Conservation (phyloP, 2,797 vertebrate genomes). For the Rallus crepitans region DNA sequence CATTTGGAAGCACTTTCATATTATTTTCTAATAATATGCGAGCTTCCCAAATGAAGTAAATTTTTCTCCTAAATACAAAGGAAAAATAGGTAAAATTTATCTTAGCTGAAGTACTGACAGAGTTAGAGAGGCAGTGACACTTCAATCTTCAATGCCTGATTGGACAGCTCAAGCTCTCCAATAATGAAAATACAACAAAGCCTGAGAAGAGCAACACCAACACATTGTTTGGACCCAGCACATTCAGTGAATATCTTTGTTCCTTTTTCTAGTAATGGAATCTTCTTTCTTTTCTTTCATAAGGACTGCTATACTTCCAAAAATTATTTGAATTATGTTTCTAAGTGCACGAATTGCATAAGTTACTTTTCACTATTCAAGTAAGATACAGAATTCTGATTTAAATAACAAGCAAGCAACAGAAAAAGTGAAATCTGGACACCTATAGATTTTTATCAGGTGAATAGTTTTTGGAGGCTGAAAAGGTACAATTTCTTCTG, state of each 20-base stretch:
- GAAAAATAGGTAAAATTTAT: neutral
- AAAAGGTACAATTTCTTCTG: neutral
- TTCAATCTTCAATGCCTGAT: neutral
- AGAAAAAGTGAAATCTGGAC: neutral
- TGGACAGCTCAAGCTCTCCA: neutral
- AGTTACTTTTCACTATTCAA: neutral
- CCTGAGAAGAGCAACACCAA: neutral
- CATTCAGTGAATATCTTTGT: neutral
- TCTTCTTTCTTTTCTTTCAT: neutral
- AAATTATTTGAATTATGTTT: neutral
- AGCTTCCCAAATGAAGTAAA: neutral
- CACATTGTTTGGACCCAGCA: neutral
- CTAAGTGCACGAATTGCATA: neutral
- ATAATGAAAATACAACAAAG: neutral
- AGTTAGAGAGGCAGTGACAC: neutral
- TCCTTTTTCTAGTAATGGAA: neutral
- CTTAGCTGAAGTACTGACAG: neutral
- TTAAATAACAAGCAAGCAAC: neutral
- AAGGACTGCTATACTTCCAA: neutral
- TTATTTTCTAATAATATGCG: neutral
- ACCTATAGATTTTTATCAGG: neutral
- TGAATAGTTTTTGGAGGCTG: neutral
- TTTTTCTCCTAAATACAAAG: neutral
- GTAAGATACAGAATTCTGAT: neutral
- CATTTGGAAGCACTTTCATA: neutral